Evolutionary conservation across 2,113 vertebrate genomes (phyloP).

Genomic region (Chaetodon trifascialis): DNA sequence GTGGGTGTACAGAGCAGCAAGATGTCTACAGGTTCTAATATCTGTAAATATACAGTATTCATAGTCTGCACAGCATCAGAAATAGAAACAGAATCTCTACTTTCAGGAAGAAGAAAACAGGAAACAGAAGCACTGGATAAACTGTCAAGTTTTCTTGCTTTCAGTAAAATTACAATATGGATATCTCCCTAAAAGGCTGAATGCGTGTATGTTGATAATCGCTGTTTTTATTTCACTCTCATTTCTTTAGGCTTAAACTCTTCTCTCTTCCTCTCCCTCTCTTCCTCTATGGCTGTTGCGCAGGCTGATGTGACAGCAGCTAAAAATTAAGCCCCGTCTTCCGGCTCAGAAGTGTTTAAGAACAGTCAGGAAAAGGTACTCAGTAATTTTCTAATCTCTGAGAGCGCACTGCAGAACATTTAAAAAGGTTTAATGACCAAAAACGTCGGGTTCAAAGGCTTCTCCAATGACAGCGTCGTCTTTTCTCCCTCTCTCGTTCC

Average conservation of each 20-base stretch:
- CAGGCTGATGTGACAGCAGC: constrained; percentile 53
- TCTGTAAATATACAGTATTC: neutral
- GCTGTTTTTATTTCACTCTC: constrained; percentile 24
- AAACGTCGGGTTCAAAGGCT: constrained; percentile 69
- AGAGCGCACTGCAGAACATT: constrained; percentile 69
- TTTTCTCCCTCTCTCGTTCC: neutral
- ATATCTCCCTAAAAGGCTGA: neutral
- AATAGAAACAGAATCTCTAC: neutral
- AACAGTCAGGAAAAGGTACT: constrained; percentile 59
- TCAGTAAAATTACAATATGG: neutral
- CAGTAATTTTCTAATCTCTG: constrained; percentile 72
- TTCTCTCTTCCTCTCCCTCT: neutral
- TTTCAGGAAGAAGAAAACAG: neutral
- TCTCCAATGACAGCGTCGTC: constrained; percentile 42
- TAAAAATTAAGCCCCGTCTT: constrained; percentile 62
- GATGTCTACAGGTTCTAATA: neutral
- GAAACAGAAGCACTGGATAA: neutral
- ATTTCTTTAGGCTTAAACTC: constrained; percentile 18
- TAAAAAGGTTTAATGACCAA: constrained; percentile 75
- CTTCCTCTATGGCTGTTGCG: constrained; percentile 28
- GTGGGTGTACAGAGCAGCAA: neutral
- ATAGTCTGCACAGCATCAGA: neutral
- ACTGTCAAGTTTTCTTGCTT: neutral
- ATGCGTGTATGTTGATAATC: neutral
- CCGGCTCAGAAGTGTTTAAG: constrained; percentile 54